These are phyloP conservation scores for Pachyuromys duprasi DNA, from an alignment of 2,797 vertebrate species.

Conservation along the genomic window DNA sequence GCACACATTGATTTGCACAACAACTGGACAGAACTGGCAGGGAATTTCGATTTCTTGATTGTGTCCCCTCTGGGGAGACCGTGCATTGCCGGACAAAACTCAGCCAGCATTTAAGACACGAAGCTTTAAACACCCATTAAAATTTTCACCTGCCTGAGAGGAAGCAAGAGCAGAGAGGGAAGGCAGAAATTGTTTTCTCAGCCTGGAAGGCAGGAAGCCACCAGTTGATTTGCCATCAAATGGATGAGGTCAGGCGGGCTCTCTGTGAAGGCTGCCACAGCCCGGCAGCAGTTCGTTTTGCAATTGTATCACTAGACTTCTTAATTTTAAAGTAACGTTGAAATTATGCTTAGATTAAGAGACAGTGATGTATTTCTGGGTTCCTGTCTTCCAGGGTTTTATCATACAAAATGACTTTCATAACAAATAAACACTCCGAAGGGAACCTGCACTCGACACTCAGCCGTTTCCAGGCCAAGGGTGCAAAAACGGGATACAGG, in stretches of 20 bases:
- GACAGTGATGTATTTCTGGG: not conserved
- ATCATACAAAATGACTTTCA: not conserved
- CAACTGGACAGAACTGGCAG: constrained; percentile 1
- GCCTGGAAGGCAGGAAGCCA: constrained; percentile 41
- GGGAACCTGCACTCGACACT: not conserved
- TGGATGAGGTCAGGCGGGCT: not conserved
- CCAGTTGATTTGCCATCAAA: constrained; percentile 61
- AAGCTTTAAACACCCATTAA: constrained; percentile 44
- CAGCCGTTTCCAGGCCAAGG: not conserved
- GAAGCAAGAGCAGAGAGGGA: not conserved
- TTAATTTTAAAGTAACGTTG: constrained; percentile 30
- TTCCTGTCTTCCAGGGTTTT: constrained; percentile 20
- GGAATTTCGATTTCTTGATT: constrained; percentile 72
- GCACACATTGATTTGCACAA: constrained; percentile 54
- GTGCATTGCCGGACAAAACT: constrained; percentile 50
- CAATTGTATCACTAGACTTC: constrained; percentile 8
- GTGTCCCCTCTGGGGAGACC: constrained; percentile 37
- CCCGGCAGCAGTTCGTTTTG: not conserved
- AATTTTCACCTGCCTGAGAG: constrained; percentile 46
- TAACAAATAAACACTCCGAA: not conserved
- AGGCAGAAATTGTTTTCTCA: constrained; percentile 55
- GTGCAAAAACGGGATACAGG: not conserved
- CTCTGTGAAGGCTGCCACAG: constrained; percentile 26
- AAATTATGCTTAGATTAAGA: constrained; percentile 51
- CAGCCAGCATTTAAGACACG: constrained; percentile 7